Evolutionary conservation across 2,888 invertebrate species (phyloP).

Genomic region (Sepiola atlantica): DNA sequence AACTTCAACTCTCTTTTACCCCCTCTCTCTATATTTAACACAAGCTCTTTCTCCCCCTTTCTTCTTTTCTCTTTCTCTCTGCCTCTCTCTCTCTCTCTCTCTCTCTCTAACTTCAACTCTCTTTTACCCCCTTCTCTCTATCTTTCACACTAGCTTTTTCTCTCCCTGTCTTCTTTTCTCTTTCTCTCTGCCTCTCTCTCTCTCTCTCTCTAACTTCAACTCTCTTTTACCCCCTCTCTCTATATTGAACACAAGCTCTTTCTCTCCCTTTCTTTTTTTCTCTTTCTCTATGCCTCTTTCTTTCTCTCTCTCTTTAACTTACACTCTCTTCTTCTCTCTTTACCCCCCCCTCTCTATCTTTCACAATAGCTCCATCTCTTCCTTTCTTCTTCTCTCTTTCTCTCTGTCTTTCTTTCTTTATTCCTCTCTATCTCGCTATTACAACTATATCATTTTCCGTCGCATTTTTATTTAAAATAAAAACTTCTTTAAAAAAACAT

Average conservation of each 20-base stretch:
- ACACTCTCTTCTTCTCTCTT: neutral
- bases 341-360: neutral
- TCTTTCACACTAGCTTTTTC: neutral
- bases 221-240: neutral
- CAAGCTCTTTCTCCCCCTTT: neutral
- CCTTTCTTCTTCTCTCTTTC: neutral
- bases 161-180: too few relatives aligned
- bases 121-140: neutral
- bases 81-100: neutral
- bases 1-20: too few relatives aligned
- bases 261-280: neutral
- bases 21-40: neutral
- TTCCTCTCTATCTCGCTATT: neutral
- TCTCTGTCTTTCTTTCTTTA: too few relatives aligned
- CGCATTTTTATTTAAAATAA: neutral
- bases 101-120: too few relatives aligned
- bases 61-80: neutral
- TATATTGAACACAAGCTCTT: too few relatives aligned
- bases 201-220: neutral
- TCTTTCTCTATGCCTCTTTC: neutral
- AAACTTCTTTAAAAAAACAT: neutral
- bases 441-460: neutral
- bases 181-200: too few relatives aligned
- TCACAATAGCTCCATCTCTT: too few relatives aligned
- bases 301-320: rapidly evolving